These are phyloP conservation scores for Oasisia sp. DNA, from an alignment of 2,888 invertebrate species.

Conservation along the genomic window DNA sequence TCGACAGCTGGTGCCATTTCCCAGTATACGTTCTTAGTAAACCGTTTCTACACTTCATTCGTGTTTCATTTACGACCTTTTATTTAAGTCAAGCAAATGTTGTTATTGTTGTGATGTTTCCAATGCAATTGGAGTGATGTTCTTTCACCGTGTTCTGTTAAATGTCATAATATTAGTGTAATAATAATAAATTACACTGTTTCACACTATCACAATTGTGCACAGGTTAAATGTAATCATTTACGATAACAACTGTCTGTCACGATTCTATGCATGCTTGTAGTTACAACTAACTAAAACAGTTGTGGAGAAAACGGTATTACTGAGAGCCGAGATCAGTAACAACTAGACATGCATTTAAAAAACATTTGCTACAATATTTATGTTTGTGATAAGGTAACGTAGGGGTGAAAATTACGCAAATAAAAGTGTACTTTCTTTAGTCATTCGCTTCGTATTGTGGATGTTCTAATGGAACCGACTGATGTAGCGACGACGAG, in stretches of 20 bases:
- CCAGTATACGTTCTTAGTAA: neutral
- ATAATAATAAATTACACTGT: neutral
- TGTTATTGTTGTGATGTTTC: neutral
- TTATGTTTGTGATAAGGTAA: neutral
- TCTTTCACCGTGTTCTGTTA: neutral
- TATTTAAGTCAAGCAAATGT: neutral
- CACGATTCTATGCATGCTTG: neutral
- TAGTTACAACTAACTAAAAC: neutral
- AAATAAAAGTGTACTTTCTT: neutral
- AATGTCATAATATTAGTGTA: neutral
- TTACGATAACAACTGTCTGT: neutral
- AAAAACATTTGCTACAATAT: neutral
- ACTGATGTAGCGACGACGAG: no score
- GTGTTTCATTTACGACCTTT: no score
- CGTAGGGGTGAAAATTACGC: neutral
- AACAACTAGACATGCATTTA: neutral
- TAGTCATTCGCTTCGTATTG: neutral
- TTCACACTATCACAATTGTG: neutral
- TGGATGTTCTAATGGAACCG: neutral
- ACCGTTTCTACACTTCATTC: neutral
- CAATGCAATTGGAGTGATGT: neutral
- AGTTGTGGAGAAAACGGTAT: neutral
- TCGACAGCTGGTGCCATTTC: constrained; percentile 10
- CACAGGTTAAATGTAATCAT: neutral
- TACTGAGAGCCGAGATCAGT: neutral